Evolutionary conservation across 2,113 vertebrate genomes (phyloP).

Genomic region (Crocuta crocuta): DNA sequence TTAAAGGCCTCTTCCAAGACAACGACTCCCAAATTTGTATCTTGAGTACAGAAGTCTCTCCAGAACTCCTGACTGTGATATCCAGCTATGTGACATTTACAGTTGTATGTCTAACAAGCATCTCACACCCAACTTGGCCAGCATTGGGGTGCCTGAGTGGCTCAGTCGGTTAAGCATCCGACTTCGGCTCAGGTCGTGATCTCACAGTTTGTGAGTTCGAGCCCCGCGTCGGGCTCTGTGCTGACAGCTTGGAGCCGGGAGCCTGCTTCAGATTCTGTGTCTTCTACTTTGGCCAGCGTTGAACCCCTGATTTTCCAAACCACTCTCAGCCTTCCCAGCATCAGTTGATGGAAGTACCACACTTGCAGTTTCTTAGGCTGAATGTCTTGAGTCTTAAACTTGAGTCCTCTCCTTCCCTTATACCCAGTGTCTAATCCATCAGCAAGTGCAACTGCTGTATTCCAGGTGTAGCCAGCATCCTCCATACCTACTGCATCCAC

Average conservation of each 20-base stretch:
- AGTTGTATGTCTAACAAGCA: not conserved
- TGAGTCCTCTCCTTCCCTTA: not conserved
- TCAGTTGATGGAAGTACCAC: not conserved
- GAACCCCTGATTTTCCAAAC: not conserved
- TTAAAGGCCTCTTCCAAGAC: not conserved
- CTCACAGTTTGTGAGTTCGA: too few relatives aligned
- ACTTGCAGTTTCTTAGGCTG: not conserved
- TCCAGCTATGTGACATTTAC: not conserved
- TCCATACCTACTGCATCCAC: not conserved
- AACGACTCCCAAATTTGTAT: not conserved
- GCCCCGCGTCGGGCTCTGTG: too few relatives aligned
- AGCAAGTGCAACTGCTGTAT: not conserved
- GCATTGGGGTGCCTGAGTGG: too few relatives aligned
- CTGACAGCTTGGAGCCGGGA: too few relatives aligned
- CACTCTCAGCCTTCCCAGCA: not conserved
- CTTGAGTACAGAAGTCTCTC: not conserved
- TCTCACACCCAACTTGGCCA: not conserved
- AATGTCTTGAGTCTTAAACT: not conserved
- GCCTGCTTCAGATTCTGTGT: too few relatives aligned
- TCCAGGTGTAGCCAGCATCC: not conserved
- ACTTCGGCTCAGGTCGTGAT: too few relatives aligned
- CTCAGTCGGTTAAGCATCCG: too few relatives aligned
- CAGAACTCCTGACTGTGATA: not conserved
- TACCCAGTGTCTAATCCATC: rapidly evolving
- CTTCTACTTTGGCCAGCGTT: too few relatives aligned